Evolutionary conservation across 2,113 vertebrate species (phyloP).

Genomic region (Hepsetus odoe): DNA sequence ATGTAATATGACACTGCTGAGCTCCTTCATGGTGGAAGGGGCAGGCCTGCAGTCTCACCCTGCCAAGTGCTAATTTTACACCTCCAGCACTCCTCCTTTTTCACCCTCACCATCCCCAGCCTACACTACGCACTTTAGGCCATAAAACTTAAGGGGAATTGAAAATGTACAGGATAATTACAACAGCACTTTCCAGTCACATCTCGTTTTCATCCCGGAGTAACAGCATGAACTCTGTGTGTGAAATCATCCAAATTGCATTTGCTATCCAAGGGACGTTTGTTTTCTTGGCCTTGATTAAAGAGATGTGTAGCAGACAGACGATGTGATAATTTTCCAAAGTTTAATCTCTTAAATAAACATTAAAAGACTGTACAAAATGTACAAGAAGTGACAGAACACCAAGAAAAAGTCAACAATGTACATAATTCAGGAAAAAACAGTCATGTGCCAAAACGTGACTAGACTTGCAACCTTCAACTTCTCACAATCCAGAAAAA

Average conservation of each 20-base stretch:
- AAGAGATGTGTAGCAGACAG: background rate
- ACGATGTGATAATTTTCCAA: slow-evolving; percentile 30
- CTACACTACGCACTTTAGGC: slow-evolving; percentile 43
- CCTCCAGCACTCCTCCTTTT: slow-evolving; percentile 15
- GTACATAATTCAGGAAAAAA: slow-evolving; percentile 11
- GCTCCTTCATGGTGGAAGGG: slow-evolving; percentile 32
- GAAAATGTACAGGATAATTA: slow-evolving; percentile 20
- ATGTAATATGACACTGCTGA: slow-evolving; percentile 47
- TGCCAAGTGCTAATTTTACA: slow-evolving; percentile 74
- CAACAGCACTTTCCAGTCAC: background rate
- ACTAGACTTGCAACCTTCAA: background rate
- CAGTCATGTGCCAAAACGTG: background rate
- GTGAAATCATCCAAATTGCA: background rate
- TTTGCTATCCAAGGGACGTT: too few relatives aligned
- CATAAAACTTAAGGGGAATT: slow-evolving; percentile 59
- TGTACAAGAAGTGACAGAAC: slow-evolving; percentile 56
- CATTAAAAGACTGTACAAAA: slow-evolving; percentile 63
- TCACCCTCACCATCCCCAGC: background rate
- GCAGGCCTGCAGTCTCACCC: slow-evolving; percentile 35
- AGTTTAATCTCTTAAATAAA: slow-evolving; percentile 65
- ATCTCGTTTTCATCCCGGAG: background rate
- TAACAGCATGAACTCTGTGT: background rate
- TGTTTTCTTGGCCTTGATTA: background rate
- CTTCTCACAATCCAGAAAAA: background rate
- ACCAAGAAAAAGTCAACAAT: background rate